These are phyloP conservation scores for Bugula neritina DNA, from an alignment of 2,888 invertebrate genomes.

Conservation along the genomic window DNA sequence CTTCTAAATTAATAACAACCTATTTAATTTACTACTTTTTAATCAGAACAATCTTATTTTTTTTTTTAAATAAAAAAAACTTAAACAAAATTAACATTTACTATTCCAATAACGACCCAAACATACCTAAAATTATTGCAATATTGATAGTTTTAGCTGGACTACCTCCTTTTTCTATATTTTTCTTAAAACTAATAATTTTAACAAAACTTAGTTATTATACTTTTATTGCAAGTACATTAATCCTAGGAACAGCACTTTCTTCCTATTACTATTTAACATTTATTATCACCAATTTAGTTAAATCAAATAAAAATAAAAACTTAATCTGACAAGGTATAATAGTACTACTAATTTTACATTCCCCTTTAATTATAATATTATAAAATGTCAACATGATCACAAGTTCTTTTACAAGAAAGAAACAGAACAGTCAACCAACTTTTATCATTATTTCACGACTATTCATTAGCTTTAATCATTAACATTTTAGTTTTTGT, in stretches of 20 bases:
- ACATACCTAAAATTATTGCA: no score
- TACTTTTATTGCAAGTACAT: background rate
- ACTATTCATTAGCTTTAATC: slow-evolving; percentile 39
- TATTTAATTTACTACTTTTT: background rate
- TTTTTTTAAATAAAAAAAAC: background rate
- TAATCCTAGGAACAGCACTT: background rate
- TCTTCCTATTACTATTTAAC: background rate
- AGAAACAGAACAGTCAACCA: slow-evolving; percentile 38
- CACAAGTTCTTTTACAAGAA: slow-evolving; percentile 37
- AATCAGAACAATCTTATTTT: background rate
- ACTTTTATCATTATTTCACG: slow-evolving; percentile 42
- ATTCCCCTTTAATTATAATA: background rate
- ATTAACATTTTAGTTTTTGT: slow-evolving; percentile 37
- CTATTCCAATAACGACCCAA: no score
- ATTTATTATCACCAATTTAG: background rate
- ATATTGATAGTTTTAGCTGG: no score
- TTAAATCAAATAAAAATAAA: background rate
- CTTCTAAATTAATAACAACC: background rate
- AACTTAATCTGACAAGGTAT: no score
- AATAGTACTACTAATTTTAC: background rate
- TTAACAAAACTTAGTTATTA: background rate
- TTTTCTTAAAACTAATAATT: background rate
- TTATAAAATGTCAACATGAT: background rate
- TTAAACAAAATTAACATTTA: background rate
- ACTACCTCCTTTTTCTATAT: background rate